A percentile compares a stretch with the other conserved stretches of the same genome.
Conservation (phyloP, 23 tunicate genomes). For the Trididemnum nubilum region DNA sequence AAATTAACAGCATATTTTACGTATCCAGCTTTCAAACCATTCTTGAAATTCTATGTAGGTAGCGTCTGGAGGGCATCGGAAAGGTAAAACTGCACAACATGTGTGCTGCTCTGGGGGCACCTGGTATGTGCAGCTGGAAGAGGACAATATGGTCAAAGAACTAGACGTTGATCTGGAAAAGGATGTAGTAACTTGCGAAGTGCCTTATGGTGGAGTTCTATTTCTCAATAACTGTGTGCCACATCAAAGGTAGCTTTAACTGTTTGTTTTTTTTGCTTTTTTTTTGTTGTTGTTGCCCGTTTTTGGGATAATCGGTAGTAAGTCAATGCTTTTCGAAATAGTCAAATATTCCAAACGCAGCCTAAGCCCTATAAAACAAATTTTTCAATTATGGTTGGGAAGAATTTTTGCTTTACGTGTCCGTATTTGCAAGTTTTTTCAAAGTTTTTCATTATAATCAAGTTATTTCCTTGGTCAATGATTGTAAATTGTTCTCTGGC, state of each 20-base stretch:
- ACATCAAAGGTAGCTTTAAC: slow-evolving; percentile 60
- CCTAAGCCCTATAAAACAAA: too few species aligned
- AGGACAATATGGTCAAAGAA: slow-evolving; percentile 60
- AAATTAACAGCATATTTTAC: too few species aligned
- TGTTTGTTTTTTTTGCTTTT: background rate
- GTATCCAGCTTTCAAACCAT: too few species aligned
- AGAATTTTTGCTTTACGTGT: too few species aligned
- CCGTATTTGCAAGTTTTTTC: too few species aligned
- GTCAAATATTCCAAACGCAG: too few species aligned
- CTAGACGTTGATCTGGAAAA: slow-evolving; percentile 75
- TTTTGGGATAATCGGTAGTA: background rate
- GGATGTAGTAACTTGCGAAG: slow-evolving; percentile 83
- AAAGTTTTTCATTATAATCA: too few species aligned
- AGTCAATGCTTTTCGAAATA: background rate
- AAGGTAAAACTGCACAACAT: slow-evolving; percentile 72
- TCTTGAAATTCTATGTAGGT: slow-evolving; percentile 39
- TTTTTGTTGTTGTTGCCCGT: too few species aligned
- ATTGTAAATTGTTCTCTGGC: too few species aligned
- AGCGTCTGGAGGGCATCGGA: slow-evolving; percentile 71
- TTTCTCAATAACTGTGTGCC: slow-evolving; percentile 88
- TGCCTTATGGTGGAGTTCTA: slow-evolving; percentile 89
- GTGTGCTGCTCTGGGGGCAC: slow-evolving; percentile 95
- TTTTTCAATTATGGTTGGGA: too few species aligned
- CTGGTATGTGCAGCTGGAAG: slow-evolving; percentile 86
- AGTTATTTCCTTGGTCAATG: too few species aligned